These are phyloP conservation scores for Myotis myotis DNA, from an alignment of 2,797 vertebrate species.

Conservation along the genomic window DNA sequence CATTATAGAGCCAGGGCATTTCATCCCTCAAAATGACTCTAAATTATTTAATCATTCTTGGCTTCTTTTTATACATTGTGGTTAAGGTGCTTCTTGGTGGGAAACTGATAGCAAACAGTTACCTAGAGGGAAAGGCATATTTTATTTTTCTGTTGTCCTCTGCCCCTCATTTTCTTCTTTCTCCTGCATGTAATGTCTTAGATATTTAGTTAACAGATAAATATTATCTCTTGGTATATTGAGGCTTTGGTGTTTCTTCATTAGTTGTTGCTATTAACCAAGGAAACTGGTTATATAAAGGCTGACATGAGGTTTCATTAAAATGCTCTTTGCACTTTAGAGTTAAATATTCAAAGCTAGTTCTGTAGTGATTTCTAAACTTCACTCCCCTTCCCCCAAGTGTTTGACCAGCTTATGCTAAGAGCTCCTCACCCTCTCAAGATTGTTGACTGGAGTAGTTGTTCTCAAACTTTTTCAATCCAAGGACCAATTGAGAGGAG, in stretches of 20 bases:
- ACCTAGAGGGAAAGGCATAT: background rate
- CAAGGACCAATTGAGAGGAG: background rate
- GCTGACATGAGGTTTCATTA: background rate
- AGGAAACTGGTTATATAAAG: background rate
- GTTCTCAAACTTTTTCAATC: background rate
- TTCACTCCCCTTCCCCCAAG: background rate
- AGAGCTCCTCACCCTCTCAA: background rate
- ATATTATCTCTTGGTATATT: background rate
- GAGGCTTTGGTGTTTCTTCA: background rate
- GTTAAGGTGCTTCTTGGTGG: background rate
- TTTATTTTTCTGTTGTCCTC: slow-evolving; percentile 21
- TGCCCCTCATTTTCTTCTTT: background rate
- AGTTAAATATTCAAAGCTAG: background rate
- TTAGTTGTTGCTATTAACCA: background rate
- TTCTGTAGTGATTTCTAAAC: background rate
- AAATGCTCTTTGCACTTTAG: background rate
- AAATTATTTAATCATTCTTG: background rate
- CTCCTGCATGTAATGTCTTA: background rate
- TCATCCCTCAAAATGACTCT: background rate
- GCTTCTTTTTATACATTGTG: background rate
- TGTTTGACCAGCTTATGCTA: background rate
- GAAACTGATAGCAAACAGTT: background rate
- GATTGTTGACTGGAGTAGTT: background rate
- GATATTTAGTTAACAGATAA: background rate
- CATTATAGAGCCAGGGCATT: background rate